These are phyloP conservation scores for Ormyrus rosae DNA, from an alignment of 2,888 invertebrate genomes.

Conservation along the genomic window DNA sequence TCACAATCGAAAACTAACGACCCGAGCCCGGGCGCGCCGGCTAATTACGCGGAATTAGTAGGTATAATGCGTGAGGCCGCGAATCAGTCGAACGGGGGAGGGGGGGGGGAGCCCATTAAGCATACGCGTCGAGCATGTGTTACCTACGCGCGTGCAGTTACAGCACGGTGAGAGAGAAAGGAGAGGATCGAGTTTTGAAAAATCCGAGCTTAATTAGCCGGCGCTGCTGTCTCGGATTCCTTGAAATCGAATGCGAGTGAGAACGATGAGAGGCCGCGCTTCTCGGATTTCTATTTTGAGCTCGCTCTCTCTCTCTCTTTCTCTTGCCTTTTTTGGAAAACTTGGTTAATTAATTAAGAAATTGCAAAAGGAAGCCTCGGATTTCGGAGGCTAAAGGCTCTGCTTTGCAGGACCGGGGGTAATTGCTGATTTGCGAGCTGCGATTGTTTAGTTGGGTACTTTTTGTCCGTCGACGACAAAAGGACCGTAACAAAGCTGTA, in stretches of 20 bases:
- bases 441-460: too few species aligned
- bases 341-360: conserved; percentile 19
- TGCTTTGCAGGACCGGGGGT: too few species aligned
- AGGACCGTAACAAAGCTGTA: too few species aligned
- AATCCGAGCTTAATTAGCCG: conserved; percentile 52
- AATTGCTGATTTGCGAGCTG: too few species aligned
- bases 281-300: conserved; percentile 50
- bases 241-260: conserved; percentile 48
- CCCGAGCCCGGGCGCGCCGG: background rate
- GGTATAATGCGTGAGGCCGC: conserved; percentile 3
- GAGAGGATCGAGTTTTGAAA: conserved; percentile 36
- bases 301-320: background rate
- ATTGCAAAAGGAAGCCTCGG: background rate
- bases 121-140: background rate
- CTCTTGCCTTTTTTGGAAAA: background rate
- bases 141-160: background rate
- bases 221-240: conserved; percentile 54
- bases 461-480: too few species aligned
- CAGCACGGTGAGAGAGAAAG: background rate
- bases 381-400: too few species aligned
- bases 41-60: conserved; percentile 33
- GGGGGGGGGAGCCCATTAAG: conserved; percentile 1
- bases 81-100: conserved; percentile 12
- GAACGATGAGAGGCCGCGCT: conserved; percentile 11
- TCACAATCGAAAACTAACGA: too few species aligned